Base-by-base conservation (phyloP, 2,888 invertebrate genomes). In the Prosopocoilus inquinatus region DNA sequence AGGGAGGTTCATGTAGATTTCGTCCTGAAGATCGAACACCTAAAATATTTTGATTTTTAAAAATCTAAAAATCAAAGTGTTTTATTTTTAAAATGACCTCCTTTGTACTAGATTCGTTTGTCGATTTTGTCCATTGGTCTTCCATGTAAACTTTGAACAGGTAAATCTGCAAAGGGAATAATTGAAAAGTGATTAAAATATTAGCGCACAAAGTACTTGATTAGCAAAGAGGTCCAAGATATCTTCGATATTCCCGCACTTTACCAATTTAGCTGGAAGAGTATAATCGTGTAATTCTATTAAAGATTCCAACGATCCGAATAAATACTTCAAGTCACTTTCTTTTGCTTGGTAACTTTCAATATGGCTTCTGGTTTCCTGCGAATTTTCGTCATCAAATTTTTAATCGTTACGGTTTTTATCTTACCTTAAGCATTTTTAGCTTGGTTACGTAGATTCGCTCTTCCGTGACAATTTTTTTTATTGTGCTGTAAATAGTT, bases 51-150 rank as follows among this genome's bases (percentile, higher is more conserved):
- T 5, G 20, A 28, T 28, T 28, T 28, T 5, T 5, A 28, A 28
- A 28, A 28, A 5, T 28, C 7, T 28, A 4, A 9, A 20, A 32
- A 46, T 9, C 15, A 41, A 13, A 39, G 9, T 3, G 32, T 9
- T 1, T 13, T 9, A 52, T 51, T 48, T 52, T 56, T 4, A 50
- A 28, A 36, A 56, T 32, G 11, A 33, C 51, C 44, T 51, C 2
- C 15, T 47, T 52, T 15, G 52, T 51, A 12, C 16, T 20, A 33
- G 52, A 51, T 28, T 51, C 52, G 1, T 39, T 32, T 34, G 51
- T 46, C 3, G 47, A 48, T 35, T 56, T 56, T 28, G 38, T 47
- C 45, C 55, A 58, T 32, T 58, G 52, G 28, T 58, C 58, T 41
- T 47, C 35, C 12, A 58, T 53, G 36, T 58, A 55, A 36, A 50